phyloP scores from a whole-genome alignment of 1,140 invertebrate species.

The Leptinotarsa defecta region DNA sequence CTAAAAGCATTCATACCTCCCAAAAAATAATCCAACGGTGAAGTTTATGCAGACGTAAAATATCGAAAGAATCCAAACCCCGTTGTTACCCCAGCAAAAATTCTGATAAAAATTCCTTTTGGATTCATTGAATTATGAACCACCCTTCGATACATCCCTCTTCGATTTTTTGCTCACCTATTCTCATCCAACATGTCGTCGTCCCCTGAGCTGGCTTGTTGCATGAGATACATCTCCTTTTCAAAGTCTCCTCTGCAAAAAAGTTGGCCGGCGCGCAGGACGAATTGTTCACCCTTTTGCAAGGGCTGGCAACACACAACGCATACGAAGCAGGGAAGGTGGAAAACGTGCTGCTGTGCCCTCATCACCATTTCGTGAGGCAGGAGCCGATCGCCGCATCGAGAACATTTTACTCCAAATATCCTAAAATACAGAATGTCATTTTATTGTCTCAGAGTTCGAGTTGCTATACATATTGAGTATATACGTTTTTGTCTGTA shows the following conservation, averaged over 20 bases:
- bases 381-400: constrained; percentile 85
- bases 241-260: constrained; percentile 91
- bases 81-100: no score
- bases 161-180: constrained; percentile 65
- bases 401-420: constrained; percentile 90
- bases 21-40: no score
- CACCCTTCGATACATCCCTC: neutral
- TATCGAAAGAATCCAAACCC: no score
- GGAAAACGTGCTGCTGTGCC: constrained; percentile 81
- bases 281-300: constrained; percentile 94
- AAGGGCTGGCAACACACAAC: constrained; percentile 90
- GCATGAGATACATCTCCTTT: constrained; percentile 87
- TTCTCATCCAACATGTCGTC: constrained; percentile 78
- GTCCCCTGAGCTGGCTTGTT: constrained; percentile 74
- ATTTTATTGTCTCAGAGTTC: no score
- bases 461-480: no score
- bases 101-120: no score
- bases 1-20: no score
- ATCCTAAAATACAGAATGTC: constrained; percentile 65
- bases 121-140: no score
- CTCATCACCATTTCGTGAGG: constrained; percentile 94
- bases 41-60: no score
- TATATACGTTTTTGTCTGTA: no score
- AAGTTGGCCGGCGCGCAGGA: constrained; percentile 88
- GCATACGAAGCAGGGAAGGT: constrained; percentile 90